These are phyloP conservation scores for Thermophis baileyi DNA, from an alignment of 2,113 vertebrate genomes.

Conservation along the genomic window DNA sequence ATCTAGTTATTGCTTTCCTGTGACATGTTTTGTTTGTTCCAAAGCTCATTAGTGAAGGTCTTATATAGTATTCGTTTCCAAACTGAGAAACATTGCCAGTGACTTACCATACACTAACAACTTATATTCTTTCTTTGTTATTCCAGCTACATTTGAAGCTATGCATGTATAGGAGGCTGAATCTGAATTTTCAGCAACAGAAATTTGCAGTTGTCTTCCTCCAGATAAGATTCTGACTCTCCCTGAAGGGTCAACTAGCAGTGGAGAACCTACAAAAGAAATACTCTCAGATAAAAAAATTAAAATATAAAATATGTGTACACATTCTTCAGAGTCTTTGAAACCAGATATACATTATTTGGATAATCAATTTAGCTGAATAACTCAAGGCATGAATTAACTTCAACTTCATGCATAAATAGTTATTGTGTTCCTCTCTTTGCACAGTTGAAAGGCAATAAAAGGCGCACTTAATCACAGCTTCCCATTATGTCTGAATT, in stretches of 20 bases:
- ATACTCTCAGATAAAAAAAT: constrained; percentile 7
- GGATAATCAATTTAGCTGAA: background rate
- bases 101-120: constrained; percentile 87
- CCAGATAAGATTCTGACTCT: constrained; percentile 83
- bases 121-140: constrained; percentile 79
- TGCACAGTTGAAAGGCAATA: background rate
- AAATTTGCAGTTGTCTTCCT: constrained; percentile 88
- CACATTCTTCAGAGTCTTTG: background rate
- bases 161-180: constrained; percentile 82
- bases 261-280: constrained; percentile 71
- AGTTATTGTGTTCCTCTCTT: background rate
- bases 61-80: accelerated
- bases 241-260: constrained; percentile 68
- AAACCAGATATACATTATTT: background rate
- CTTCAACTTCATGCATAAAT: background rate
- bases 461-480: background rate
- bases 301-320: background rate
- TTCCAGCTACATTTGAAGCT: constrained; percentile 85
- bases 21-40: background rate
- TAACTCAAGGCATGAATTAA: background rate
- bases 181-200: constrained; percentile 76
- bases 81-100: background rate
- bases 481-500: background rate
- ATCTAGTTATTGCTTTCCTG: background rate
- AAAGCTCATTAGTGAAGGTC: background rate